phyloP scores from a whole-genome alignment of 2,113 vertebrate genomes.

The Coptodon rendalli region DNA sequence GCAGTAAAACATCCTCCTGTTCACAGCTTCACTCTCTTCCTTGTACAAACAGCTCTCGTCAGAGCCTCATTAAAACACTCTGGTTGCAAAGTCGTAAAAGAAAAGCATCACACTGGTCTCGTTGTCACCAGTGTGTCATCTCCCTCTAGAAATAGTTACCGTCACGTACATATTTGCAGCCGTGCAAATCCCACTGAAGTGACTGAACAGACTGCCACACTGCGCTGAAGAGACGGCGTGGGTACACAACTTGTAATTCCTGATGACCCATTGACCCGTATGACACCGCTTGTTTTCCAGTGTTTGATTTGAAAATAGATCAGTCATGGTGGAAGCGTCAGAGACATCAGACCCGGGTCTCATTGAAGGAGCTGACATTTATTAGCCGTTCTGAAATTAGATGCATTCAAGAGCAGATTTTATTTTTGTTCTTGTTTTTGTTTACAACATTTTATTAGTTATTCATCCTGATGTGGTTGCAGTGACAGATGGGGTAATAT shows the following conservation, averaged over 20 bases:
- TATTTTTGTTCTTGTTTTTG: not conserved
- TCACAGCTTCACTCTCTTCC: slow-evolving; percentile 1
- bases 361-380: not conserved
- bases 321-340: not conserved
- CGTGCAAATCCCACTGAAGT: not conserved
- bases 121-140: not conserved
- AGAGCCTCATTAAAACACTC: not conserved
- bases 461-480: not conserved
- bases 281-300: not conserved
- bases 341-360: not conserved
- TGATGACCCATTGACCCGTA: slow-evolving; percentile 5
- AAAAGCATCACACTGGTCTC: not conserved
- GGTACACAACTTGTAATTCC: slow-evolving; percentile 33
- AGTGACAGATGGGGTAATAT: not conserved
- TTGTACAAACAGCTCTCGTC: slow-evolving; percentile 12
- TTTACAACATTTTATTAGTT: not conserved
- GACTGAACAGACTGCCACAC: not conserved
- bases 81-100: not conserved
- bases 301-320: slow-evolving; percentile 8
- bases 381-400: not conserved
- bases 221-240: not conserved
- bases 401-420: not conserved
- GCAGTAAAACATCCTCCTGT: not conserved
- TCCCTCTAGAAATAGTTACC: not conserved
- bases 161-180: not conserved